These are phyloP conservation scores for Clytia hemisphaerica DNA, from an alignment of 30 jellyfish, hydroid and myxozoan genomes.

Conservation along the genomic window DNA sequence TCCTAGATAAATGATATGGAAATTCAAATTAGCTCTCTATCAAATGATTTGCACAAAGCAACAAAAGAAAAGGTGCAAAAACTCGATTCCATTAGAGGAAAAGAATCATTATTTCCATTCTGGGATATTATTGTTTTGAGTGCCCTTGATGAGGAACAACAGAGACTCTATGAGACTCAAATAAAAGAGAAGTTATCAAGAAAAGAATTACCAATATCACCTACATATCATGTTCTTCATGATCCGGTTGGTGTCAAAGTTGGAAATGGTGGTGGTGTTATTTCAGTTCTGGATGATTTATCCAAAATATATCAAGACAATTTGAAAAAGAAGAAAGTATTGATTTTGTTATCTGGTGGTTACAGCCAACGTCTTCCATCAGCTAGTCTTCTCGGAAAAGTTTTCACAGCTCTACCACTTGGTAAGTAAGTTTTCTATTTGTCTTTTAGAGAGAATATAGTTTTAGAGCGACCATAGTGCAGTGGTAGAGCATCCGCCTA, in stretches of 20 bases:
- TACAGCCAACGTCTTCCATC: conserved; percentile 89
- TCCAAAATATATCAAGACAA: conserved; percentile 42
- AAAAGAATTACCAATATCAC: conserved; percentile 72
- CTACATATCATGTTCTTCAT: conserved; percentile 45
- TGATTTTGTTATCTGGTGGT: conserved; percentile 82
- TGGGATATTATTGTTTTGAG: conserved; percentile 93
- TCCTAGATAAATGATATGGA: neutral
- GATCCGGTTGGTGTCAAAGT: conserved; percentile 85
- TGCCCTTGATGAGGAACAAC: conserved; percentile 69
- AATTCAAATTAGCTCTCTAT: conserved; percentile 18
- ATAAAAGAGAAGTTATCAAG: conserved; percentile 45
- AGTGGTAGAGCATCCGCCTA: no score
- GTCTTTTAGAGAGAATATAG: no score
- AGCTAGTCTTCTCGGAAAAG: conserved; percentile 83
- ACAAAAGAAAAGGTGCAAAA: conserved; percentile 39
- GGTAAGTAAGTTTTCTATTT: conserved; percentile 52
- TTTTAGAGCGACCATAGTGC: no score
- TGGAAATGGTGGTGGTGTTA: conserved; percentile 90
- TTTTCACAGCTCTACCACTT: conserved; percentile 76
- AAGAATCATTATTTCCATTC: conserved; percentile 46
- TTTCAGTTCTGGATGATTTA: conserved; percentile 72
- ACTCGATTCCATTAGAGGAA: conserved; percentile 69
- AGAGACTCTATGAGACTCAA: conserved; percentile 71
- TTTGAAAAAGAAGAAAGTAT: conserved; percentile 39
- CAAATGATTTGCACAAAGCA: conserved; percentile 58